Evolutionary conservation across 2,797 vertebrate species (phyloP).

Genomic region (Mallotus villosus): DNA sequence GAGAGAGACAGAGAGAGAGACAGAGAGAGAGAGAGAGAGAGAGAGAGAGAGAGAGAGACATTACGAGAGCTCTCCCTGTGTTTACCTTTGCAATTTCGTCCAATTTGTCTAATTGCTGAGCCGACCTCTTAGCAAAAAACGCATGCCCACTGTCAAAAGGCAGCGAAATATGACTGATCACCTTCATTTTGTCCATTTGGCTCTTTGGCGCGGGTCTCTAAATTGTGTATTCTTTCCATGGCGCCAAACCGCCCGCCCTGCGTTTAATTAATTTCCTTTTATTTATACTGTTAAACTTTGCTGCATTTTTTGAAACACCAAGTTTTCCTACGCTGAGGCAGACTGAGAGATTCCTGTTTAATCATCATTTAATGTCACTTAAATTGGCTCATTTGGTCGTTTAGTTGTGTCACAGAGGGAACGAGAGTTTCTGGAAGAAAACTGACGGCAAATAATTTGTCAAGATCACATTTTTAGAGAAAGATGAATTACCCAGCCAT

Average conservation of each 20-base stretch:
- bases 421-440: slow-evolving; percentile 26
- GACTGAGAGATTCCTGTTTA: slow-evolving; percentile 55
- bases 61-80: slow-evolving; percentile 74
- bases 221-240: slow-evolving; percentile 88
- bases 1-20: slow-evolving; percentile 67
- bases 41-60: slow-evolving; percentile 62
- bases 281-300: slow-evolving; percentile 73
- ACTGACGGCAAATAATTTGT: slow-evolving; percentile 63
- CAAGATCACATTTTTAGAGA: slow-evolving; percentile 65
- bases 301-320: slow-evolving; percentile 74
- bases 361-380: slow-evolving; percentile 63
- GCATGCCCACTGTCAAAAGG: slow-evolving; percentile 86
- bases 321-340: slow-evolving; percentile 73
- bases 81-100: slow-evolving; percentile 87
- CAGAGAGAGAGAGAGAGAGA: slow-evolving; percentile 23
- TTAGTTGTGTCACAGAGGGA: slow-evolving; percentile 54
- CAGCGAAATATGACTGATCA: slow-evolving; percentile 88
- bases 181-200: slow-evolving; percentile 85
- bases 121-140: slow-evolving; percentile 77
- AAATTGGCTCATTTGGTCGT: slow-evolving; percentile 58
- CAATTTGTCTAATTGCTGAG: slow-evolving; percentile 87
- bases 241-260: slow-evolving; percentile 84
- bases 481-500: slow-evolving; percentile 72
- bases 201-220: slow-evolving; percentile 79
- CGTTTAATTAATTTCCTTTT: slow-evolving; percentile 94